Conservation (phyloP, 2,888 invertebrate species). For the Invenusta paracnida region DNA sequence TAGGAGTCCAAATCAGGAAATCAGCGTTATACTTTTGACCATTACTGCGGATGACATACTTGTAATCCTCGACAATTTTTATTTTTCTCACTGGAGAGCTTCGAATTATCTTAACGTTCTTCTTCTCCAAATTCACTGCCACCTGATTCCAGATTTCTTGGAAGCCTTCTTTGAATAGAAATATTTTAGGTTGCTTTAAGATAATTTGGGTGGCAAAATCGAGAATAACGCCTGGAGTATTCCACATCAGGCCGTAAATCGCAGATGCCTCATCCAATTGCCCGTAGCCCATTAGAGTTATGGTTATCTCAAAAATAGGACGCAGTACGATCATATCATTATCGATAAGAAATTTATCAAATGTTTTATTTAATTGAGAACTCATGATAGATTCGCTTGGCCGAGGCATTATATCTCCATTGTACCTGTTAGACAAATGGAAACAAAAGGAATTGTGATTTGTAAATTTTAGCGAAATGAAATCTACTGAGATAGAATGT, state of each 20-base stretch:
- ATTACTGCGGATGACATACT: neutral
- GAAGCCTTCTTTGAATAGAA: neutral
- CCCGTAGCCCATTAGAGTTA: conserved; percentile 14
- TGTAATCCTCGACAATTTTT: neutral
- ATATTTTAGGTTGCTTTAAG: neutral
- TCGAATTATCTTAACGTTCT: neutral
- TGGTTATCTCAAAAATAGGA: neutral
- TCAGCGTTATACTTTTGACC: too few relatives aligned
- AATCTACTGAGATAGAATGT: too few relatives aligned
- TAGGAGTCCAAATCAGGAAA: conserved; percentile 3
- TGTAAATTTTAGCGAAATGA: too few relatives aligned
- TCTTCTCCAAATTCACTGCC: neutral
- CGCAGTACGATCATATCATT: neutral
- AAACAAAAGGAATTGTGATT: too few relatives aligned
- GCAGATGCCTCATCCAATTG: conserved; percentile 6
- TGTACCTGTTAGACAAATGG: too few relatives aligned
- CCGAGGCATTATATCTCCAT: neutral
- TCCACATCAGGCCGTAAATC: conserved; percentile 32
- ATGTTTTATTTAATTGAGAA: neutral
- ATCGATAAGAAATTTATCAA: neutral
- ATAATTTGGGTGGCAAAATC: neutral
- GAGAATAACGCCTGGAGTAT: neutral
- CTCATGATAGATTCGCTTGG: neutral
- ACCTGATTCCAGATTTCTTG: neutral
- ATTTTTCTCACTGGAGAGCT: neutral